These are phyloP conservation scores for Drosophila orosa DNA, from an alignment of 1,140 invertebrate genomes.

Conservation along the genomic window DNA sequence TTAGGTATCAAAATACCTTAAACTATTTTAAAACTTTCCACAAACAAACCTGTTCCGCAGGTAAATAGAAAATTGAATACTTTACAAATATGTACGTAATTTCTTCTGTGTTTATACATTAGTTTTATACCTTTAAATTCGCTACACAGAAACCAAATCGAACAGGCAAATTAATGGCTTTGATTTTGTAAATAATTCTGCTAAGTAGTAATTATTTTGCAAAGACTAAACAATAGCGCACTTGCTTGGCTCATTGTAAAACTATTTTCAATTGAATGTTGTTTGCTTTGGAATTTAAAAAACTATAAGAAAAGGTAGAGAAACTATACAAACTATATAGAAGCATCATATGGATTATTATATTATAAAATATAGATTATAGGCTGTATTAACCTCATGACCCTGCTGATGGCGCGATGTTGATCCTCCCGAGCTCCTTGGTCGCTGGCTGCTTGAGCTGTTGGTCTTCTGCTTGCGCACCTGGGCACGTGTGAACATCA, in stretches of 20 bases:
- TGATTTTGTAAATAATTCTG: conserved; percentile 29
- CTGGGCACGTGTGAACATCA: conserved; percentile 83
- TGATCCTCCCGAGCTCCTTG: conserved; percentile 64
- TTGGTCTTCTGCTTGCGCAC: conserved; percentile 79
- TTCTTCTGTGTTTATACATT: conserved; percentile 29
- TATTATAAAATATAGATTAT: background rate
- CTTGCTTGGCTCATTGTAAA: background rate
- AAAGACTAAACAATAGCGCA: background rate
- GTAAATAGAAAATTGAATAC: conserved; percentile 21
- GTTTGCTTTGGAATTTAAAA: background rate
- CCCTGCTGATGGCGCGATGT: conserved; percentile 33
- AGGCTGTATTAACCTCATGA: conserved; percentile 52
- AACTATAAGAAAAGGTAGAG: background rate
- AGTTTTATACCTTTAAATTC: conserved; percentile 20
- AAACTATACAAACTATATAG: background rate
- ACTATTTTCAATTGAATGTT: conserved; percentile 3
- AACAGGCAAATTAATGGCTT: background rate
- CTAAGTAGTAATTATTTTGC: conserved; percentile 1
- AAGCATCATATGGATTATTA: background rate
- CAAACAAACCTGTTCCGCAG: background rate
- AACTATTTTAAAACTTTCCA: too few relatives aligned
- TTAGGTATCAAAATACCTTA: too few relatives aligned
- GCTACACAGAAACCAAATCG: conserved; percentile 11
- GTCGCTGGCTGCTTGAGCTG: conserved; percentile 65
- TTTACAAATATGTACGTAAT: conserved; percentile 2